Percentiles rank a stretch among this genome's conserved stretches.
These are phyloP conservation scores for Henicopernis longicauda DNA, from an alignment of 2,113 vertebrate genomes.

Conservation along the genomic window DNA sequence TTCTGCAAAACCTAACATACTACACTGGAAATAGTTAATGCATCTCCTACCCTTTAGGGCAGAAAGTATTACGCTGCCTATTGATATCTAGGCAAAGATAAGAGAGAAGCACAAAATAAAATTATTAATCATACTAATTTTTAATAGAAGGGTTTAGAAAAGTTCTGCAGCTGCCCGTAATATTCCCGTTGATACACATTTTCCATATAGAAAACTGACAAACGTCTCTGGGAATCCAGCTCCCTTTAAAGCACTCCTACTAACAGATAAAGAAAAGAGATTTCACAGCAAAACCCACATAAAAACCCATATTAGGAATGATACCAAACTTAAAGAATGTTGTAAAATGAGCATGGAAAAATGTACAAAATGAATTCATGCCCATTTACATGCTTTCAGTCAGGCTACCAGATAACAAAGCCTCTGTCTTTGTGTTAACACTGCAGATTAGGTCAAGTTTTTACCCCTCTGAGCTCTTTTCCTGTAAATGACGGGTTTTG, in stretches of 20 bases:
- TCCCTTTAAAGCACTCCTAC: slow-evolving; percentile 57
- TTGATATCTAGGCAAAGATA: background rate
- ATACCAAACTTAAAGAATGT: slow-evolving; percentile 79
- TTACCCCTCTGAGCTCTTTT: slow-evolving; percentile 98
- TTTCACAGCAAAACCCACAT: slow-evolving; percentile 64
- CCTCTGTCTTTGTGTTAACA: slow-evolving; percentile 98
- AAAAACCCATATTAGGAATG: slow-evolving; percentile 75
- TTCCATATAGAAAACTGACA: slow-evolving; percentile 42
- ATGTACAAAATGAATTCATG: slow-evolving; percentile 91
- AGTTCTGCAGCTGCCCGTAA: background rate
- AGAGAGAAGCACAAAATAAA: background rate
- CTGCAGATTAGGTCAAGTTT: slow-evolving; percentile 99
- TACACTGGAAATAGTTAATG: background rate
- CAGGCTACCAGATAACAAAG: slow-evolving; percentile 97
- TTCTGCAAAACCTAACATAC: background rate
- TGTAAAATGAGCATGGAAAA: slow-evolving; percentile 85
- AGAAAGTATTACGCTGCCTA: background rate
- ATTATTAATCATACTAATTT: background rate
- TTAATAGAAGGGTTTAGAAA: background rate
- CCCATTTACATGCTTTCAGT: slow-evolving; percentile 97
- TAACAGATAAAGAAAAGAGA: slow-evolving; percentile 68
- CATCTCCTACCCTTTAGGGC: background rate
- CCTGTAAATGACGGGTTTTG: slow-evolving; percentile 99
- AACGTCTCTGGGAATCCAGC: background rate
- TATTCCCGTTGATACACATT: background rate